These are phyloP conservation scores for Baryphthengus martii DNA, from an alignment of 2,113 vertebrate species.

Conservation along the genomic window DNA sequence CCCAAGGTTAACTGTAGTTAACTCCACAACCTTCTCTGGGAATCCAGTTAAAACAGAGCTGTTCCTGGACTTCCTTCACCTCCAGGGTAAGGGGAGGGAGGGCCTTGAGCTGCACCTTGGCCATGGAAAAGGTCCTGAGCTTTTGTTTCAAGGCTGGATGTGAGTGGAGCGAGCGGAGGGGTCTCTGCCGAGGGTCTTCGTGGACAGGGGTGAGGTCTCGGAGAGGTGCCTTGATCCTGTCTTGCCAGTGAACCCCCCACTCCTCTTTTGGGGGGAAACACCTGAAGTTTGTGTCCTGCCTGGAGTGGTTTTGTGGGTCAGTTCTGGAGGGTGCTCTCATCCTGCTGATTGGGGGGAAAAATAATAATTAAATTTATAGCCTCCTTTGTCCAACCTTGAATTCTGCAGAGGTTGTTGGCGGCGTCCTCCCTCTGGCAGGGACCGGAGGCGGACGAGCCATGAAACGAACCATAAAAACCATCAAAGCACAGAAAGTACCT, in stretches of 20 bases:
- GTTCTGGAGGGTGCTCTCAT: neutral
- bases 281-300: fast-evolving
- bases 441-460: neutral
- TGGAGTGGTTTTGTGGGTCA: neutral
- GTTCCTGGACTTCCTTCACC: neutral
- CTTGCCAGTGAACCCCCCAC: neutral
- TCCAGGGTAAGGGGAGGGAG: neutral
- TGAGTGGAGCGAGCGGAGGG: neutral
- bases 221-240: neutral
- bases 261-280: neutral
- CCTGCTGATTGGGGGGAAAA: neutral
- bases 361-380: fast-evolving
- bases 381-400: neutral
- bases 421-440: neutral
- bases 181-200: neutral
- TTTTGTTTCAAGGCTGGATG: neutral
- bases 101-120: neutral
- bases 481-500: neutral
- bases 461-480: neutral
- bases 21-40: neutral
- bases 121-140: neutral
- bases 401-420: neutral
- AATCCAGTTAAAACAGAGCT: neutral
- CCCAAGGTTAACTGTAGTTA: neutral
- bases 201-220: neutral